phyloP scores from a whole-genome alignment of 2,888 invertebrate genomes.

The Dasypolia templi region DNA sequence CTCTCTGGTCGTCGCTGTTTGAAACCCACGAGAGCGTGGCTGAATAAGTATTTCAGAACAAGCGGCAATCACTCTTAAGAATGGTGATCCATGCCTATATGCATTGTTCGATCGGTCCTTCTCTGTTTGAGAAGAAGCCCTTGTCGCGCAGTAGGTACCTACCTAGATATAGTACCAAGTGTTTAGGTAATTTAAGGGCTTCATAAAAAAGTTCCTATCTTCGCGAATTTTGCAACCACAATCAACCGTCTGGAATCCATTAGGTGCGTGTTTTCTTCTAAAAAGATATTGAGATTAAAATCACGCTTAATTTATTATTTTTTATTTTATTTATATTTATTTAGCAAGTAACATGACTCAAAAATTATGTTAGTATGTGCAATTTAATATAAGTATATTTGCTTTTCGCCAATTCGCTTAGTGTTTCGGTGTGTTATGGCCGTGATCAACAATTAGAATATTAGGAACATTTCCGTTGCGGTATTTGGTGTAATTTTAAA shows the following conservation, averaged over 20 bases:
- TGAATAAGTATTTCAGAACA: background rate
- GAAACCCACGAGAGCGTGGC: background rate
- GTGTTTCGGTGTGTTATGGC: constrained; percentile 56
- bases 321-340: too few relatives aligned
- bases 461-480: constrained; percentile 38
- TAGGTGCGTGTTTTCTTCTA: constrained; percentile 69
- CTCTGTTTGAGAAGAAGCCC: background rate
- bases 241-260: constrained; percentile 66
- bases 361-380: too few relatives aligned
- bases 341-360: too few relatives aligned
- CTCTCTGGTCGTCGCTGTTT: background rate
- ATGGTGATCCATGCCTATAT: background rate
- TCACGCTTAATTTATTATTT: constrained; percentile 69
- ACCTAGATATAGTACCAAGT: background rate
- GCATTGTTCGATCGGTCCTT: background rate
- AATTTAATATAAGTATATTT: constrained; percentile 67
- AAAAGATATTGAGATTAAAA: constrained; percentile 71
- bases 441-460: constrained; percentile 51
- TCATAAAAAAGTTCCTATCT: constrained; percentile 2
- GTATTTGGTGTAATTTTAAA: constrained; percentile 32
- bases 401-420: constrained; percentile 58
- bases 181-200: background rate
- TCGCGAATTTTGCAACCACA: constrained; percentile 56
- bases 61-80: background rate
- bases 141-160: background rate